Evolutionary conservation across 2,113 vertebrate species (phyloP).

Genomic region (Campylomormyrus tamandua): DNA sequence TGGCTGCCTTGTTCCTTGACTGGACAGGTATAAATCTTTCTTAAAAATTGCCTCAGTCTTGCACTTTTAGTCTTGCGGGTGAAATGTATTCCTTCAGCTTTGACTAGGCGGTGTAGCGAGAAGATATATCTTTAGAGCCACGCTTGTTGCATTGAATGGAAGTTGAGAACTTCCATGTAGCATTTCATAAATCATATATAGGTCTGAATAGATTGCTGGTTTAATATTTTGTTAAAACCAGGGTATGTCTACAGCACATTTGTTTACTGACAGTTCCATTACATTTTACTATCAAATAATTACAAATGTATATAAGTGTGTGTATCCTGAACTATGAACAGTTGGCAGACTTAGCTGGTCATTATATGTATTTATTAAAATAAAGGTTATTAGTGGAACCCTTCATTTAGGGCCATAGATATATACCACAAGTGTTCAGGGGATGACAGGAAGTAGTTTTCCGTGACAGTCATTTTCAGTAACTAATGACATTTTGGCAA

Average conservation of each 20-base stretch:
- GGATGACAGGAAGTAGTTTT: constrained; percentile 2
- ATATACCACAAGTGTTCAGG: background rate
- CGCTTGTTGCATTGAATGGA: constrained; percentile 71
- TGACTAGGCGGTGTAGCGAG: constrained; percentile 44
- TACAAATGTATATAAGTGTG: background rate
- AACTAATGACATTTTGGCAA: constrained; percentile 23
- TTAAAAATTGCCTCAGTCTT: constrained; percentile 73
- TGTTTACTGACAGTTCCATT: constrained; percentile 65
- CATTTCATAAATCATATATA: constrained; percentile 74
- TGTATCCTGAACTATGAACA: background rate
- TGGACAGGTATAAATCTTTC: constrained; percentile 75
- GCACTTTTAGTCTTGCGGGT: constrained; percentile 61
- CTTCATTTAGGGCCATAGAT: background rate
- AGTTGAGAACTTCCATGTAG: constrained; percentile 72
- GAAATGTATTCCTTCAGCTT: constrained; percentile 64
- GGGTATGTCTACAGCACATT: constrained; percentile 68
- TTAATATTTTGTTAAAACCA: constrained; percentile 70
- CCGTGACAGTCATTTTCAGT: background rate
- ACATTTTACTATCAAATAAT: constrained; percentile 15
- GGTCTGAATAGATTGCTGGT: constrained; percentile 72
- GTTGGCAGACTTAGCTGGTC: background rate
- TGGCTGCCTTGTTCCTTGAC: constrained; percentile 66
- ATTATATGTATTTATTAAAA: background rate
- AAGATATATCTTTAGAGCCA: constrained; percentile 69
- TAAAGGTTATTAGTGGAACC: background rate